A percentile compares a stretch with the other conserved stretches of the same genome.
Evolutionary conservation across 2,797 vertebrate species (phyloP).

Genomic region (Pseudopleuronectes americanus): DNA sequence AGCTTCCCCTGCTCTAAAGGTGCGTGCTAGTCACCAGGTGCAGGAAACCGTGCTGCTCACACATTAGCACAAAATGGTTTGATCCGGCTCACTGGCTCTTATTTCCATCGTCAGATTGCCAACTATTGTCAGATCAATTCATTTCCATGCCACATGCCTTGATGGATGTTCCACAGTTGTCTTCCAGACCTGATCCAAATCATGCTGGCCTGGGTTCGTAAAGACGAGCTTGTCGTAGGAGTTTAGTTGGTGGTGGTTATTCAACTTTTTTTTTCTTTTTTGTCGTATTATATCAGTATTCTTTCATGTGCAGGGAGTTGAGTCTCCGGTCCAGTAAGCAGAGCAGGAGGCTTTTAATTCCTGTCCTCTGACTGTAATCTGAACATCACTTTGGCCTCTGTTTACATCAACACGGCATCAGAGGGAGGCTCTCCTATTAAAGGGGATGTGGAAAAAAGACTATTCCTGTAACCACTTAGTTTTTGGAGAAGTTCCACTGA

Average conservation of each 20-base stretch:
- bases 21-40: conserved; percentile 32
- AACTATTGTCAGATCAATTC: conserved; percentile 3
- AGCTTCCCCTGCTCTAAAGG: conserved; percentile 30
- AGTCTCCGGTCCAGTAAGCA: conserved; percentile 13
- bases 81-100: neutral
- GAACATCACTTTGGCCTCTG: conserved; percentile 56
- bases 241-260: conserved; percentile 10
- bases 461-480: conserved; percentile 72
- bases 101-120: neutral
- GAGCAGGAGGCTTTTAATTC: conserved; percentile 37
- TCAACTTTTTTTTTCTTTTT: neutral
- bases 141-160: conserved; percentile 13
- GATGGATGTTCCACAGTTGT: conserved; percentile 21
- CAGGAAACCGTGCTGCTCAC: conserved; percentile 37
- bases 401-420: conserved; percentile 60
- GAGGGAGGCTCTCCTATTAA: conserved; percentile 49
- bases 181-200: conserved; percentile 6
- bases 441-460: conserved; percentile 54
- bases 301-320: conserved; percentile 11
- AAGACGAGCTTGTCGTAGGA: conserved; percentile 7
- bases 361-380: conserved; percentile 42
- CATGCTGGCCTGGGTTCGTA: neutral
- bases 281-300: neutral
- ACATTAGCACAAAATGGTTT: conserved; percentile 28
- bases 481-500: conserved; percentile 64